Evolutionary conservation across 1,140 invertebrate species (phyloP), one percentile per base, ranked within the genome.

Genomic region (Druon quercuslanigerum): DNA sequence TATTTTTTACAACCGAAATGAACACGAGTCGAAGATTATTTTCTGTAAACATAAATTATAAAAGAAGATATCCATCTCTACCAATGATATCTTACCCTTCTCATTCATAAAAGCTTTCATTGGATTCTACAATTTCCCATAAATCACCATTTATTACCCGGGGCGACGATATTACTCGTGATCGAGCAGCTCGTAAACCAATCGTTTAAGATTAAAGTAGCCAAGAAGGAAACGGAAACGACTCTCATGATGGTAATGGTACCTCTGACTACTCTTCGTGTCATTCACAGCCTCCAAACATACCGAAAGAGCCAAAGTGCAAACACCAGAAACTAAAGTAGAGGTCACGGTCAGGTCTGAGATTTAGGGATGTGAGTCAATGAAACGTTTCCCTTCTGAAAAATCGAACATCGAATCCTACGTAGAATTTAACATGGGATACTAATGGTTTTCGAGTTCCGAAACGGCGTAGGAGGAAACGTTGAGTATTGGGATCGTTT

Each of bases 181-280:
- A 66, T 66, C 40, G 60, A 66, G 60, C 33, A 40, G 60, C 60
- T 66, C 60, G 60, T 66, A 66, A 66, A 66, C 33, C 13, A 66
- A 66, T 66, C 60, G 60, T 66, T 66, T 66, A 66, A 25, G 60
- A 66, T 66, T 66, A 40, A 66, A 66, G 60, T 66, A 66, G 60
- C 60, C n/a, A 66, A 66, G 60, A 66, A 66, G 60, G 60, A 66
- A 66, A 40, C 60, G 60, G 60, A 66, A 66, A 66, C 60, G 60
- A 66, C 60, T 46, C 46, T 66, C 9, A 66, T 66, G 60, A 66
- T 66, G 60, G 40, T 46, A 46, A 66, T 66, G 60, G 46, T 66
- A 66, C 33, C 40, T 12, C 33, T 66, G 25, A 66, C 60, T 46
- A 8, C 60, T 66, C 60, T 66, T 16, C 25, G 40, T 16, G 14